Percentiles rank a stretch among this genome's conserved stretches.
These are phyloP conservation scores for Miichthys miiuy DNA, from an alignment of 2,797 vertebrate species.

Conservation along the genomic window DNA sequence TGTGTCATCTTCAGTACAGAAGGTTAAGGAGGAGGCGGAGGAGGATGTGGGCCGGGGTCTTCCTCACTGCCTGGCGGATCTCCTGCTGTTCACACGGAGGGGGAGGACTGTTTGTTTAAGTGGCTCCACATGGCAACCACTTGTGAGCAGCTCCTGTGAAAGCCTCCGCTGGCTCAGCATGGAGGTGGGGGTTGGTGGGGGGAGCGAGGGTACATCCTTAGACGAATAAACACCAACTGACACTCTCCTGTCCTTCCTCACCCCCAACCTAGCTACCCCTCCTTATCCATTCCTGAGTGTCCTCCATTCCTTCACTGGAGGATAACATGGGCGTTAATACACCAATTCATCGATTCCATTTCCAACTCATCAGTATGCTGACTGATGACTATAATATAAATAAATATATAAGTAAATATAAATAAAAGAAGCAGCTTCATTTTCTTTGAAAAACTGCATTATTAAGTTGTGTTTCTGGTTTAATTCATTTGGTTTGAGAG, in stretches of 20 bases:
- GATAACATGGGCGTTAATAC: too few species aligned
- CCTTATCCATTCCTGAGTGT: not conserved
- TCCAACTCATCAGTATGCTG: not conserved
- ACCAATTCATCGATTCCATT: not conserved
- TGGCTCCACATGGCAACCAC: conserved; percentile 71
- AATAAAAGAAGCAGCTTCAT: too few species aligned
- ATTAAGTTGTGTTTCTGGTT: too few species aligned
- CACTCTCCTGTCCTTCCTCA: conserved; percentile 13
- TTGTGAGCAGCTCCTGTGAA: conserved; percentile 68
- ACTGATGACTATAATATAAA: too few species aligned
- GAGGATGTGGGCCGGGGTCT: conserved; percentile 35
- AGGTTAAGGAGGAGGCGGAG: conserved; percentile 3
- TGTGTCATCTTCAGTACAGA: conserved; percentile 17
- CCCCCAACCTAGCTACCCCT: not conserved
- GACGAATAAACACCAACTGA: conserved; percentile 47
- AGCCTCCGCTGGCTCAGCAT: conserved; percentile 54
- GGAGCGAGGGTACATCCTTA: conserved; percentile 8
- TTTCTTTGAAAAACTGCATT: too few species aligned
- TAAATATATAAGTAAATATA: too few species aligned
- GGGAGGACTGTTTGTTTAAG: conserved; percentile 73
- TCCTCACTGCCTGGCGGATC: conserved; percentile 40
- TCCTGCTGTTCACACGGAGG: conserved; percentile 65
- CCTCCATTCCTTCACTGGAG: not conserved
- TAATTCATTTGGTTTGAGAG: too few species aligned
- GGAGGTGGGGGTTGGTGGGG: conserved; percentile 21